Evolutionary conservation across 2,797 vertebrate genomes (phyloP), one percentile per base, ranked within the genome.

Genomic region (Lepus oiostolus): DNA sequence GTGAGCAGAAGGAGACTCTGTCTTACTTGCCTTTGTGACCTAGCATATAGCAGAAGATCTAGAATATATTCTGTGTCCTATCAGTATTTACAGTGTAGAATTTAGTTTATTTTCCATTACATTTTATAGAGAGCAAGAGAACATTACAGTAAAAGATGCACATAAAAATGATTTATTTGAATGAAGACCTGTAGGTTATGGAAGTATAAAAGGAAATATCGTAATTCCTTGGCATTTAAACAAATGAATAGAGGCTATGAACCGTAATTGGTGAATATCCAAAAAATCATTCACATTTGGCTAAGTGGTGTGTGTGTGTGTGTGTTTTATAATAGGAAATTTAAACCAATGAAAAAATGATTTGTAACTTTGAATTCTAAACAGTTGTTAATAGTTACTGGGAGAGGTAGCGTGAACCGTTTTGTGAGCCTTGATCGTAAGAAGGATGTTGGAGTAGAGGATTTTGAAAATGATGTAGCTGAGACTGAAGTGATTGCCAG

Each of bases 101-200:
- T 90, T 80, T 84, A 71, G 21, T 77, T 76, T 93, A 84, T 92
- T 96, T 96, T 76, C 62, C 54, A 24, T 92, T 92, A 47, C 7
- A 50, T 91, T 95, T 84, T 91, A 74, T 90, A 81, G 82, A 85
- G 54, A 93, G 91, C 67, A 81, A 62, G 32, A 65, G 54, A 54
- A 70, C 90, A 50, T 93, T 90, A 70, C 87, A 91, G n/a, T 92
- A 94, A 94, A 80, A 12, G n/a, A 94, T 4, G 24, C 85, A 0
- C 10, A 62, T 96, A 71, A 74, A 74, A 52, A 35, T 94, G n/a
- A 22, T 74, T 0, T 62, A 83, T 85, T 93, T 93, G 32, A 95
- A 68, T 70, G 50, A 95, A 90, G 32, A 85, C 76, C 80, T 87
- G 62, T 84, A 62, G 32, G 90, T 90, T 82, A 70, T 96, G 76